Base-by-base conservation (phyloP, 2,797 vertebrate genomes). In the Parauchenoglanis ngamensis region DNA sequence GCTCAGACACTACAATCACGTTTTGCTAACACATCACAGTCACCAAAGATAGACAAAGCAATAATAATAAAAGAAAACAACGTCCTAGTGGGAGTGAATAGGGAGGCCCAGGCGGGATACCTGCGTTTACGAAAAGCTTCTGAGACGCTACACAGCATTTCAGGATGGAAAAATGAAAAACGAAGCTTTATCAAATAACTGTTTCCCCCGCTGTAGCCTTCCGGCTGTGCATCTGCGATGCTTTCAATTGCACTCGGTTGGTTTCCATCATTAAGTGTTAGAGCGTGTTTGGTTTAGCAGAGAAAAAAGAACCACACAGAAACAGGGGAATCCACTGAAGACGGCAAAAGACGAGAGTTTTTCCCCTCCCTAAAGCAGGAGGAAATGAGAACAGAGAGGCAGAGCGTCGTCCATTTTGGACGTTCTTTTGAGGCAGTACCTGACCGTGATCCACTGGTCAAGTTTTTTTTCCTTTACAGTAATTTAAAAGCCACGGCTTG, bases 1-100 rank as follows among this genome's bases (percentile, higher is more conserved):
- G 63, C 17, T 75, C 78, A 79, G 63, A 86, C 86, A 84, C 52
- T 49, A 84, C 40, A 76, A 90, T 86, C 86, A 87, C 90, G 79
- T 65, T 25, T 87, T 78, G 61, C 2, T 3, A 85, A 84, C 63
- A 89, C 85, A 23, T 85, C 85, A 90, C 90, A 88, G 87, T 86
- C 82, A 90, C 83, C 11, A 57, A 86, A 77, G 59, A 65, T 21
- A 84, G 68, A 88, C 73, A 46, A 87, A 54, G 63, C 10, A 68
- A 83, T 52, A 49, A 52, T 8, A 79, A 80, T 0, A 13, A 78
- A 75, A 40, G 67, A 35, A 67, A 35, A 35, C 3, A 67, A 21
- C 17, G 61, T 31, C 19, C 31, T 7, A 10, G 2, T 1, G 7
- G 13, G 25, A 81, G 57, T 23, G 15, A 78, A 17, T 21, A 57